These are phyloP conservation scores for Epinotia nisella DNA, from an alignment of 2,888 invertebrate genomes.

Conservation along the genomic window DNA sequence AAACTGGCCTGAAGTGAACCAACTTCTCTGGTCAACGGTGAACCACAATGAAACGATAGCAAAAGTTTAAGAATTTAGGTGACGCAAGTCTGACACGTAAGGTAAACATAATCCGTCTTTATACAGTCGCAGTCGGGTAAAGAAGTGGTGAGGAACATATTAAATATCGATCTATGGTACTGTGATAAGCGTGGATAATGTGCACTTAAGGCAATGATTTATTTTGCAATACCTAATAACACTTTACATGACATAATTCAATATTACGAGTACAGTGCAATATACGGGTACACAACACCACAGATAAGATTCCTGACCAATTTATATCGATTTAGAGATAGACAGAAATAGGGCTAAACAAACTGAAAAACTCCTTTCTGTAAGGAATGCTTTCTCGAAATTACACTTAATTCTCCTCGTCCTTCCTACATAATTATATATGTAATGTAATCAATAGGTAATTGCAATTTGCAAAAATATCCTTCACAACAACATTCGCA, in stretches of 20 bases:
- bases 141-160: background rate
- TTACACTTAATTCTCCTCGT: no score
- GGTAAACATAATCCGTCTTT: conserved; percentile 11
- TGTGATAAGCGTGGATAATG: conserved; percentile 15
- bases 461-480: no score
- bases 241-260: conserved; percentile 15
- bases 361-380: no score
- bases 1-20: conserved; percentile 5
- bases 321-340: no score
- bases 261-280: background rate
- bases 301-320: no score
- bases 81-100: conserved; percentile 17
- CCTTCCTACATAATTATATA: no score
- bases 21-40: conserved; percentile 25
- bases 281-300: no score
- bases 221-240: conserved; percentile 7
- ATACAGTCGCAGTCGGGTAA: conserved; percentile 1
- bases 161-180: conserved; percentile 18
- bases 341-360: no score
- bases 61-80: background rate
- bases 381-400: no score
- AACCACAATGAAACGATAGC: conserved; percentile 17
- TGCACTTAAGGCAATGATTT: background rate
- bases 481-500: no score
- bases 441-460: no score